These are phyloP conservation scores for Chaunax sp. DNA, from an alignment of 2,797 vertebrate genomes.

Conservation along the genomic window DNA sequence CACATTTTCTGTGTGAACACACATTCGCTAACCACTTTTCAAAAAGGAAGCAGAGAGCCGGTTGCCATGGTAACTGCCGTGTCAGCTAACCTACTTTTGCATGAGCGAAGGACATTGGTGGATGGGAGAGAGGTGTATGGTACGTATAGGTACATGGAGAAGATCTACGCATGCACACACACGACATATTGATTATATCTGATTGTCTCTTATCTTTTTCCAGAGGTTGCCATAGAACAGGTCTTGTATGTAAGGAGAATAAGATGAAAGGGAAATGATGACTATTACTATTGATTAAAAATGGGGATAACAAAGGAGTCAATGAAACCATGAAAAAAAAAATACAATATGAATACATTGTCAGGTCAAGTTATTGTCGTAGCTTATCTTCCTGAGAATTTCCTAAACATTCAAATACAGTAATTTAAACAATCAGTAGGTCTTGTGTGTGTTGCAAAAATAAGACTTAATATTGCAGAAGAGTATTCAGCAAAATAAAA, in stretches of 20 bases:
- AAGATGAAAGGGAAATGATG: conserved; percentile 2
- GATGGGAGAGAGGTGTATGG: conserved; percentile 54
- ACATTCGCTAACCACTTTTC: conserved; percentile 60
- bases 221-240: background rate
- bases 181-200: conserved; percentile 32
- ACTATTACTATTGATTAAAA: conserved; percentile 12
- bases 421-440: too few relatives aligned
- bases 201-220: conserved; percentile 17
- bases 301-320: conserved; percentile 1
- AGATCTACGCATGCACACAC: conserved; percentile 7
- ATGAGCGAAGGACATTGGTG: conserved; percentile 71
- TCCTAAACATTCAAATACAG: too few relatives aligned
- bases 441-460: background rate
- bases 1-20: conserved; percentile 41
- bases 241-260: conserved; percentile 26
- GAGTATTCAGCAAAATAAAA: conserved; percentile 9
- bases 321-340: background rate
- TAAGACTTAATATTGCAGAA: background rate
- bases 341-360: background rate
- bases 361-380: background rate
- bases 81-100: conserved; percentile 81
- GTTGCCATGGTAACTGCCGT: conserved; percentile 83
- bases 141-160: conserved; percentile 45
- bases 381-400: too few relatives aligned
- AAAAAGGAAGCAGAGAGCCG: conserved; percentile 66